Conservation (phyloP, 1,140 invertebrate genomes). For the Stegodyphus mimosarum region DNA sequence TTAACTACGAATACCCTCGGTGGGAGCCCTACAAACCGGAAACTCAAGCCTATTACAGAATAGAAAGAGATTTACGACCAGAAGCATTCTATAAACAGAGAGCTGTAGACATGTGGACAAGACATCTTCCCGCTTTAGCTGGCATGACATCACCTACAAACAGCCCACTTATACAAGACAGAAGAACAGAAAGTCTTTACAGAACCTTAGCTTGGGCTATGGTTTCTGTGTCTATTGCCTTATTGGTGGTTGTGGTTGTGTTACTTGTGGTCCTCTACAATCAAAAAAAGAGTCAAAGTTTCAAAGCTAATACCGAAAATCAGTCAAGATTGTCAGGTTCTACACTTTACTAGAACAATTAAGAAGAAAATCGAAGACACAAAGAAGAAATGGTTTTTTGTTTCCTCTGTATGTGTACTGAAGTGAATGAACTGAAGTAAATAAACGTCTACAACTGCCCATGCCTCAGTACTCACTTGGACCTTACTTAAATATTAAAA, state of each 20-base stretch:
- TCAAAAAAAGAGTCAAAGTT: constrained; percentile 63
- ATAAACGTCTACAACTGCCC: no score
- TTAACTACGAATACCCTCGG: constrained; percentile 62
- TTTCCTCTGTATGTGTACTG: no score
- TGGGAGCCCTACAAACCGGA: constrained; percentile 60
- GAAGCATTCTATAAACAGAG: constrained; percentile 46
- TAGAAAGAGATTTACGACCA: constrained; percentile 37
- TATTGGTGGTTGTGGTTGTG: constrained; percentile 62
- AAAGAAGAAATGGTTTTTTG: no score
- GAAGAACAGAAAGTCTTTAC: constrained; percentile 46
- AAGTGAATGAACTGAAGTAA: no score
- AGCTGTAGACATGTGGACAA: constrained; percentile 61
- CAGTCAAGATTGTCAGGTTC: constrained; percentile 57
- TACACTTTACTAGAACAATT: constrained; percentile 65
- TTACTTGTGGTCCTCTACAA: constrained; percentile 63
- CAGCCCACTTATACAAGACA: constrained; percentile 37
- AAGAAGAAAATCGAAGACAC: no score
- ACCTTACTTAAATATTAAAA: no score
- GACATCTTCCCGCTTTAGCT: constrained; percentile 55
- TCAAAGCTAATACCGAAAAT: constrained; percentile 60
- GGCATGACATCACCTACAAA: constrained; percentile 31
- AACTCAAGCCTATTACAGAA: constrained; percentile 56
- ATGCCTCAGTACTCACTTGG: no score
- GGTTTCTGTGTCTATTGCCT: constrained; percentile 62
- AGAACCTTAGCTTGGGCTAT: constrained; percentile 64